Evolutionary conservation across 2,888 invertebrate genomes (phyloP), one percentile per base, ranked within the genome.

Genomic region (Heteromyza rotundicornis): DNA sequence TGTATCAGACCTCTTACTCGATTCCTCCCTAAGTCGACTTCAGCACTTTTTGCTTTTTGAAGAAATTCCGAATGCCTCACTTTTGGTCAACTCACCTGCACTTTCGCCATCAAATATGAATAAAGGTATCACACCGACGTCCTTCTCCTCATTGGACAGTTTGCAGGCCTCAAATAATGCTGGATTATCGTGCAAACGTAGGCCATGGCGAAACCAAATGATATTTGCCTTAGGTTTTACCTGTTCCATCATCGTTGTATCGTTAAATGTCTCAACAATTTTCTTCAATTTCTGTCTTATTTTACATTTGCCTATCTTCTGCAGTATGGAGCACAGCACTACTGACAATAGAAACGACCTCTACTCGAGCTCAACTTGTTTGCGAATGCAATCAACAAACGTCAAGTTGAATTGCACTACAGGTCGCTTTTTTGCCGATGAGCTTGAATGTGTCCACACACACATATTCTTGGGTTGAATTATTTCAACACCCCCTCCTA

Each of bases 51-150:
- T n/a, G n/a, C n/a, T n/a, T n/a, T n/a, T n/a, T n/a, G n/a, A n/a
- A n/a, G n/a, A n/a, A n/a, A n/a, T n/a, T n/a, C n/a, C n/a, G n/a
- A n/a, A n/a, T n/a, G n/a, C n/a, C n/a, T n/a, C n/a, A n/a, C n/a
- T n/a, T n/a, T n/a, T n/a, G n/a, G n/a, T 27, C 27, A 27, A 5
- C 79, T 77, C 73, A 89, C 90, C 89, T 69, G 90, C 89, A 66
- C 88, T 89, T 78, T 89, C 88, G n/a, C 90, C 90, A 79, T 92
- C 91, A 74, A 91, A 90, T 68, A 91, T 89, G 74, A 90, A 91
- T 1, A 91, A 71, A 0, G 90, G 89, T 69, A 88, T 87, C 70
- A 91, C 83, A 12, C 72, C 74, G 14, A 78, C 70, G 16, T 70
- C 74, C 47, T 71, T 2, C 60, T 70, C 75, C 73, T 70, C 74